phyloP scores from a whole-genome alignment of 2,113 vertebrate species.

The Myiozetetes cayanensis region DNA sequence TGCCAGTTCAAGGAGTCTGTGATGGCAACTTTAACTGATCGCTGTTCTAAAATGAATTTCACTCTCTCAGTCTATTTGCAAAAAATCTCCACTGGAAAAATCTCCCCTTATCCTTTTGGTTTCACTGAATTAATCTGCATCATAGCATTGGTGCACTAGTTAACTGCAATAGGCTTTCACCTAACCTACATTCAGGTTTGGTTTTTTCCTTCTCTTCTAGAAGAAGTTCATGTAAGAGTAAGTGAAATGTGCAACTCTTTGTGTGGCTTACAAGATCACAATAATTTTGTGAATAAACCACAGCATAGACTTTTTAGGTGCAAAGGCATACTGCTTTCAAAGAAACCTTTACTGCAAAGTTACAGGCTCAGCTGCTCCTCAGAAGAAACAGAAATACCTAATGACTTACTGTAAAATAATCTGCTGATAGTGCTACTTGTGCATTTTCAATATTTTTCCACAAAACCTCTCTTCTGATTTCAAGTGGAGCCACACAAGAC shows the following conservation, averaged over 20 bases:
- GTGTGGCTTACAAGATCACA: not conserved
- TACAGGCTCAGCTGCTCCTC: not conserved
- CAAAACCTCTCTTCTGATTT: not conserved
- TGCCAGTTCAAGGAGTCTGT: not conserved
- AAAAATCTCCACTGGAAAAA: not conserved
- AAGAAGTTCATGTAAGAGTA: not conserved
- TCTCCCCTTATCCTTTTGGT: not conserved
- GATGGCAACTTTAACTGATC: not conserved
- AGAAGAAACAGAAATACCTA: not conserved
- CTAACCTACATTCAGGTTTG: not conserved
- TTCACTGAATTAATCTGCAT: not conserved
- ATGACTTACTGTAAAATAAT: not conserved
- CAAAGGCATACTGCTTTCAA: not conserved
- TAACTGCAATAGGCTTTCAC: not conserved
- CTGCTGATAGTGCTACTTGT: not conserved
- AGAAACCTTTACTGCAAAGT: not conserved
- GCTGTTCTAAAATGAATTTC: not conserved
- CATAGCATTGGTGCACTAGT: not conserved
- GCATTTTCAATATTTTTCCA: not conserved
- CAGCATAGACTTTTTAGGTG: not conserved
- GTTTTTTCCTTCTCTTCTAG: not conserved
- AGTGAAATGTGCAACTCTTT: not conserved
- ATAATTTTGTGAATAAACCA: not conserved
- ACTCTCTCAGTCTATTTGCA: not conserved
- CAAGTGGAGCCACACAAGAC: not conserved